Base-by-base conservation (phyloP, 2,888 invertebrate genomes). In the Agrotis segetum region DNA sequence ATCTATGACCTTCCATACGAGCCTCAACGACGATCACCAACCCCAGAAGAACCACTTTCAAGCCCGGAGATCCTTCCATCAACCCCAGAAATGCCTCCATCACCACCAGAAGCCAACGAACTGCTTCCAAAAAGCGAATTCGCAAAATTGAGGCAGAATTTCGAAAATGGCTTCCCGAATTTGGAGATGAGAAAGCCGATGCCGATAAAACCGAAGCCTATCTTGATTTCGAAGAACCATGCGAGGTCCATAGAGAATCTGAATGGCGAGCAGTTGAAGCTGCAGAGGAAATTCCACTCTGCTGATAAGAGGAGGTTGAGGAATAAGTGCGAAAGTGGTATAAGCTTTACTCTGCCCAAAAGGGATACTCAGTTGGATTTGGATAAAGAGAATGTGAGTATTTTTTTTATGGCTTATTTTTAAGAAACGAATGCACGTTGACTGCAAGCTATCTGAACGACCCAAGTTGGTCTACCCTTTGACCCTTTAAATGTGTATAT, bases 301-400 rank as follows among this genome's bases (percentile, higher is more conserved):
- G 92, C 93, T 0, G 94, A 94, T 7, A 84, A 87, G 0, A 92
- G 85, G 78, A 88, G 89, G 58, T 87, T 86, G 6, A 87, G 87
- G 50, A 88, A 83, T 71, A 88, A 74, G 63, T 44, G 76, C 14
- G 85, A 82, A 40, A 61, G 59, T 72, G 85, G 70, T n/a, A 67
- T 81, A 1, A 86, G 84, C 0, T 85, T 91, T 29, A 91, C 88
- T 50, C n/a, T 91, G 29, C 90, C 91, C 2, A 94, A 89, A 76
- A 91, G 87, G 64, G 88, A 90, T 16, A 91, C 84, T 0, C 96
- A 96, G 55, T 65, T 96, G 60, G 95, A 96, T 64, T 88, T 93
- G 13, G 96, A 96, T 65, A 88, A 91, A 82, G 94, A 96, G 60
- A 96, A 96, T 77, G 96, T 96, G 21, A 96, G 96, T 96, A 86